These are phyloP conservation scores for Tethea ocularis DNA, from an alignment of 2,888 invertebrate species.

Conservation along the genomic window DNA sequence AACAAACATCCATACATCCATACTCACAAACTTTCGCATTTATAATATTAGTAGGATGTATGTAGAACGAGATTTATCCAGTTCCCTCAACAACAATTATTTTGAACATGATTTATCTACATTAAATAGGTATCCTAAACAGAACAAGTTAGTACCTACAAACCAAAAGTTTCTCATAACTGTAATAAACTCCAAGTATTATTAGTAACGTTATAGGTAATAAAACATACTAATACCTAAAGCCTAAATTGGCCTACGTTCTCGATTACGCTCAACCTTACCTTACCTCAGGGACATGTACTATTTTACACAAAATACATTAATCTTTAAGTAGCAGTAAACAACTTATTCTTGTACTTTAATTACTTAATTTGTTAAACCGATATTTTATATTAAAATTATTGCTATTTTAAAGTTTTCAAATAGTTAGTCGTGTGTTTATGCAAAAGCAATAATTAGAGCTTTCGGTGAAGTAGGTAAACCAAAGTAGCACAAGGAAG, in stretches of 20 bases:
- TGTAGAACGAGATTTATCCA: no score
- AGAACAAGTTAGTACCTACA: constrained; percentile 4
- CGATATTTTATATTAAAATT: no score
- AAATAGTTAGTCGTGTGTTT: no score
- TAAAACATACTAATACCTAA: not conserved
- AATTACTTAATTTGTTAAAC: not conserved
- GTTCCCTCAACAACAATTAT: not conserved
- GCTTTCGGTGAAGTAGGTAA: no score
- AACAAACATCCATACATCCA: no score
- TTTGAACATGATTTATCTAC: no score
- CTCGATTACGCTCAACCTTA: constrained; percentile 1
- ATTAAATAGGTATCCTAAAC: no score
- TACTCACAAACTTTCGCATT: no score
- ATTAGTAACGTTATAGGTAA: constrained; percentile 2
- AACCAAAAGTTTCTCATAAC: constrained; percentile 1
- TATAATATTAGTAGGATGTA: no score
- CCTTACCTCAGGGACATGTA: not conserved
- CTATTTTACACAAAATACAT: not conserved
- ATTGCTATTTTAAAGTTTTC: no score
- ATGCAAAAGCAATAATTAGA: no score
- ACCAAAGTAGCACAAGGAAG: no score
- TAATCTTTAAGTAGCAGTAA: not conserved
- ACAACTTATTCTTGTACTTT: not conserved
- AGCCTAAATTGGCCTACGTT: not conserved
- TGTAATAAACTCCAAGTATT: not conserved